Conservation (phyloP, 2,888 invertebrate species). For the Philonicus albiceps region DNA sequence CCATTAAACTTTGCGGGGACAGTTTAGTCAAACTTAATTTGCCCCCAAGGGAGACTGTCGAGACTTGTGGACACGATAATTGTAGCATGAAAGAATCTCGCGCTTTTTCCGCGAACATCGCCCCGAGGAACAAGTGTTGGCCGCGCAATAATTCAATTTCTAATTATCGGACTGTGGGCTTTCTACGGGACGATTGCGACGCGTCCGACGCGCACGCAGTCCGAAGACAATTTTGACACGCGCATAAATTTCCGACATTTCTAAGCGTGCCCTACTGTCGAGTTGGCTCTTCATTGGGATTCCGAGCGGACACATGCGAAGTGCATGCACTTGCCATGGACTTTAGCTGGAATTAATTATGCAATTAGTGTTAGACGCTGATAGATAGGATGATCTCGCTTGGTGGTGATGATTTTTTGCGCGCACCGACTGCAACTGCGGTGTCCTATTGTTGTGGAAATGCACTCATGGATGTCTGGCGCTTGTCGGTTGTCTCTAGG, state of each 20-base stretch:
- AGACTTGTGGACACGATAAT: slow-evolving; percentile 2
- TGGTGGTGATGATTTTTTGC: slow-evolving; percentile 8
- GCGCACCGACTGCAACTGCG: neutral
- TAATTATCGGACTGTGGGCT: neutral
- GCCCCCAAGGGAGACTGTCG: neutral
- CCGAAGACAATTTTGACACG: slow-evolving; percentile 43
- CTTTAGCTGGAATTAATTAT: slow-evolving; percentile 46
- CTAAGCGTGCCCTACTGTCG: slow-evolving; percentile 42
- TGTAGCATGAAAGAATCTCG: neutral
- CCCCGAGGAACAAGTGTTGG: slow-evolving; percentile 1
- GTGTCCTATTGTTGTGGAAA: slow-evolving; percentile 33
- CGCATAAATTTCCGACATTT: slow-evolving; percentile 45
- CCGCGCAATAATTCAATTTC: slow-evolving; percentile 10
- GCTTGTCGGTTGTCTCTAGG: slow-evolving; percentile 10
- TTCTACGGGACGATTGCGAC: neutral
- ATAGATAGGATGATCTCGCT: slow-evolving; percentile 45
- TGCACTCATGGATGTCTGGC: slow-evolving; percentile 13
- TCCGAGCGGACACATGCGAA: neutral
- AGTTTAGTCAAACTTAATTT: slow-evolving; percentile 28
- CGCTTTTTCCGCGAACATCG: neutral
- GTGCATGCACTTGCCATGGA: neutral
- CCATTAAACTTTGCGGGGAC: neutral
- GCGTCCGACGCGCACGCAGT: neutral
- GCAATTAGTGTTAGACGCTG: slow-evolving; percentile 46
- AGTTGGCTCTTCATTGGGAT: slow-evolving; percentile 23